Base-by-base conservation (phyloP, 2,888 invertebrate genomes). In the Nasonovia ribisnigri region DNA sequence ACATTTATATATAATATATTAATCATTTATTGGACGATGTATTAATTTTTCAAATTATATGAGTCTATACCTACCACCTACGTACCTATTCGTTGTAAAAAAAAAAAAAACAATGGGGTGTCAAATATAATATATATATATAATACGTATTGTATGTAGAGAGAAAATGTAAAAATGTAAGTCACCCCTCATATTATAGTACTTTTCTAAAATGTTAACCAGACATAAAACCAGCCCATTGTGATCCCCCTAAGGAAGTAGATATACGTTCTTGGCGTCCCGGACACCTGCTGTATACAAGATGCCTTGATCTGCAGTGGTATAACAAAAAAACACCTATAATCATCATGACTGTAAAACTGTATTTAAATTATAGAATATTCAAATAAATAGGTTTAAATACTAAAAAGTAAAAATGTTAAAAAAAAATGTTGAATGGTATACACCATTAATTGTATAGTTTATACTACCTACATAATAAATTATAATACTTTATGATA, bases 201-300 rank as follows among this genome's bases (percentile, higher is more conserved):
- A 57, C 29, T 67, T 67, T 92, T 92, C 87, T 46, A 92, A 88
- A 92, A 88, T 88, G 77, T 92, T 92, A 92, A 92, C 92, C 92
- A 92, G 92, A 92, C 92, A 92, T 88, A 88, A 92, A 92, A 84
- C 77, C 77, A 84, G 42, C 90, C 90, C 84, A 90, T 93, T 93
- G 93, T 93, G 84, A 84, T 90, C 84, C 89, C 93, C 93, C 93
- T 84, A 90, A 93, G 93, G 93, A 93, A 93, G 93, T 93, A 60
- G 36, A 84, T 77, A 84, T 77, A 88, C 77, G 51, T 54, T 88
- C 51, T 84, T 43, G 77, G 88, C 54, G 54, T 92, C 54, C 43
- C 77, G 84, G 90, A 93, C 93, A 93, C 93, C 93, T 93, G 93
- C 93, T 84, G 29, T 89, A 46, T 60, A 93, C 48, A 77, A 20